phyloP scores from a whole-genome alignment of 2,888 invertebrate species.

The Drosophila recens region DNA sequence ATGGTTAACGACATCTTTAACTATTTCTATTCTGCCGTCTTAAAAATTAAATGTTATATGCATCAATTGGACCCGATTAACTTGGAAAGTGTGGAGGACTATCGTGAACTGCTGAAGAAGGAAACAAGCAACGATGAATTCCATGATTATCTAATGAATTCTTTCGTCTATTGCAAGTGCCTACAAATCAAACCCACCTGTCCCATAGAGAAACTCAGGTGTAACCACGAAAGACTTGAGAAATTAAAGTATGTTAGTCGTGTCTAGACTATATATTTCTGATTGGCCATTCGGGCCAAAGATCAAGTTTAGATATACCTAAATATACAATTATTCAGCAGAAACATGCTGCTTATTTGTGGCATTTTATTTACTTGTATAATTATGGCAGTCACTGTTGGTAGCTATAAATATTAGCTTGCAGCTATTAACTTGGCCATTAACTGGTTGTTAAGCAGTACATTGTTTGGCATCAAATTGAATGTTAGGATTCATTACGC shows the following conservation, averaged over 20 bases:
- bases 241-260: slow-evolving; percentile 58
- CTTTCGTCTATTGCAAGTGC: slow-evolving; percentile 77
- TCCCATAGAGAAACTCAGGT: slow-evolving; percentile 64
- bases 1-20: slow-evolving; percentile 78
- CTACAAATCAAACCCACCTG: slow-evolving; percentile 54
- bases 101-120: slow-evolving; percentile 62
- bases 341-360: not conserved
- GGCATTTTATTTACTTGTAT: slow-evolving; percentile 1
- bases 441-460: slow-evolving; percentile 22
- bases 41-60: slow-evolving; percentile 72
- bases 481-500: slow-evolving; percentile 2
- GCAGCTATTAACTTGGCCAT: slow-evolving; percentile 46
- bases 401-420: not conserved
- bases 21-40: slow-evolving; percentile 66
- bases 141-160: slow-evolving; percentile 66
- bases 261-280: slow-evolving; percentile 7
- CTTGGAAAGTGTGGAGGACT: slow-evolving; percentile 71
- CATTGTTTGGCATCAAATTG: slow-evolving; percentile 20
- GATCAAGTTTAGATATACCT: not conserved
- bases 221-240: slow-evolving; percentile 35
- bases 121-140: slow-evolving; percentile 69
- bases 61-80: slow-evolving; percentile 78
- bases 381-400: slow-evolving; percentile 5
- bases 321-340: slow-evolving; percentile 1
- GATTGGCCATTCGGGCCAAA: not conserved